Base-by-base conservation (phyloP, 2,797 vertebrate genomes). In the Sebastes itinus region DNA sequence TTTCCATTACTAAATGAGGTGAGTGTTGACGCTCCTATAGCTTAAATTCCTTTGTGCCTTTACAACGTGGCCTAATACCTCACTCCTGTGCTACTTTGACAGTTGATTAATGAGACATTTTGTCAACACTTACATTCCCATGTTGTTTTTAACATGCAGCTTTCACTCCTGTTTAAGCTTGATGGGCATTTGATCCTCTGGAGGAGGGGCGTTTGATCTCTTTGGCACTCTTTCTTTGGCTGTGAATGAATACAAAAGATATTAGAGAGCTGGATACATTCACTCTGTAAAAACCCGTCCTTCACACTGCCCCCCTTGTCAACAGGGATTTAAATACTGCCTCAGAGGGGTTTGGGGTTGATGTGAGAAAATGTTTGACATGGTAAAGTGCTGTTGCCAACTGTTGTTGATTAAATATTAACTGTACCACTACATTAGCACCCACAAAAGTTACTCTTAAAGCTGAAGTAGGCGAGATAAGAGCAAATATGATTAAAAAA, bases 231-330 rank as follows among this genome's bases (percentile, higher is more conserved):
- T 23, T 28, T 49, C 2, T 65, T 9, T 69, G 59, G 73, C 33
- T 55, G 11, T 56, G 22, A 84, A 80, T 78, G 22, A 66, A 77
- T 27, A 75, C 61, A 83, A 75, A 64, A 68, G 61, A 70, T 38
- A 3, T 20, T 1, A 25, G 10, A 60, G 49, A 66, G 33, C 25
- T 76, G 46, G 13, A 23, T 27, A 56, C 33, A 60, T 63, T 66
- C 14, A 54, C 25, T 52, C 49, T 58, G n/a, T 10, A 66, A 69
- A 75, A 67, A 63, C 35, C 56, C 14, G 18, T 46, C 13, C 56
- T 58, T 60, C 60, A 64, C 9, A 11, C 14, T 12, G 30, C 4
- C 52, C 11, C 14, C 42, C 13, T 27, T 56, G 22, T 66, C 46
- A 33, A 16, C 4, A 46, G 11, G 18, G n/a, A 65, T 71, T 78